These are phyloP conservation scores for Tanaodytes sp. DNA, from an alignment of 2,888 invertebrate species.

Conservation along the genomic window DNA sequence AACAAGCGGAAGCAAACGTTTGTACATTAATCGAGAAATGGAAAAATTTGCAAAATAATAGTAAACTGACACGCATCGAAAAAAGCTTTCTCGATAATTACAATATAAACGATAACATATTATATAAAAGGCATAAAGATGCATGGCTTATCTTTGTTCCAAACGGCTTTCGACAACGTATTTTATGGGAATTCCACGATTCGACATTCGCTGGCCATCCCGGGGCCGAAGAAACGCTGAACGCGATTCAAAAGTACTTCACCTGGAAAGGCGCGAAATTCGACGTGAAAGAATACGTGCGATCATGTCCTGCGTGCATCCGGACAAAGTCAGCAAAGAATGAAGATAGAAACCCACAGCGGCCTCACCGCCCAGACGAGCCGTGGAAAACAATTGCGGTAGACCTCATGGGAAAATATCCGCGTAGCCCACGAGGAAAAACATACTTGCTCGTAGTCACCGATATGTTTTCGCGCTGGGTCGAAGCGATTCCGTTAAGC, in stretches of 20 bases:
- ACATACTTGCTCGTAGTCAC: slow-evolving; percentile 18
- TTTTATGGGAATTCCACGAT: slow-evolving; percentile 23
- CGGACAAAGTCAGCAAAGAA: slow-evolving; percentile 19
- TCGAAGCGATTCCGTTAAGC: slow-evolving; percentile 4
- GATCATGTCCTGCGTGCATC: slow-evolving; percentile 2
- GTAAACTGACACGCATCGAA: too few relatives aligned
- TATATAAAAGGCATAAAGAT: not conserved
- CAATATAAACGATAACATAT: not conserved
- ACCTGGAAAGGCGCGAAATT: slow-evolving; percentile 12
- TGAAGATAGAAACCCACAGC: not conserved
- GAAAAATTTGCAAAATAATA: too few relatives aligned
- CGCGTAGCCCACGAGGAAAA: slow-evolving; percentile 14
- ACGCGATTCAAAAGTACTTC: slow-evolving; percentile 7
- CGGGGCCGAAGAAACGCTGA: slow-evolving; percentile 6
- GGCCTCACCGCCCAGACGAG: slow-evolving; percentile 11
- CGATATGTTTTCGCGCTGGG: slow-evolving; percentile 30
- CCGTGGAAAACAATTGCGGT: slow-evolving; percentile 21
- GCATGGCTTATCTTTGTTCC: slow-evolving; percentile 17
- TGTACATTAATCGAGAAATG: too few relatives aligned
- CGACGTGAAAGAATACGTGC: slow-evolving; percentile 22
- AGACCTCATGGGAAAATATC: slow-evolving; percentile 21
- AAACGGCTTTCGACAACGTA: not conserved
- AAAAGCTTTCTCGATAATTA: slow-evolving; percentile 6
- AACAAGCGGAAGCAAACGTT: not conserved
- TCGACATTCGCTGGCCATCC: slow-evolving; percentile 15